Conservation (phyloP, 1,140 invertebrate genomes). For the Aricia agestis region DNA sequence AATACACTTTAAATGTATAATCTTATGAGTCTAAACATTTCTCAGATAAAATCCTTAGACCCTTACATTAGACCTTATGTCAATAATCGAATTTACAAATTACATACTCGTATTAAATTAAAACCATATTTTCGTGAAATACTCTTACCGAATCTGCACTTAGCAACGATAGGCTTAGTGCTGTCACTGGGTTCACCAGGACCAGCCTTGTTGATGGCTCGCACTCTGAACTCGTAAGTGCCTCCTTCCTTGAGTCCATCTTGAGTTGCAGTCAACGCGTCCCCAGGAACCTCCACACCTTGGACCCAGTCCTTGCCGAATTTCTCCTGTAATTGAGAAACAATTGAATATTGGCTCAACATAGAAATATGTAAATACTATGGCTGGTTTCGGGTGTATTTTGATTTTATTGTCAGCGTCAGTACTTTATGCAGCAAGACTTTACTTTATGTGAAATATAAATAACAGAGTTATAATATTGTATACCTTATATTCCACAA, state of each 20-base stretch:
- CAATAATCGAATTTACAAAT: too few species aligned
- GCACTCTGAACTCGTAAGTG: constrained; percentile 97
- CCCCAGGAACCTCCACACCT: constrained; percentile 87
- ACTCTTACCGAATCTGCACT: constrained; percentile 86
- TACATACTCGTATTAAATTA: too few species aligned
- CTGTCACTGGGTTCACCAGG: constrained; percentile 95
- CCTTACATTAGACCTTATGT: too few species aligned
- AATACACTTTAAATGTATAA: too few species aligned
- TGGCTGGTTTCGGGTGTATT: too few species aligned
- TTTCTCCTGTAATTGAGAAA: constrained; percentile 80
- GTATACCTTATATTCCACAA: constrained; percentile 90
- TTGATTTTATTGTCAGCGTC: too few species aligned
- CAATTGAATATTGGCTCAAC: not conserved
- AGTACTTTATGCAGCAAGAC: too few species aligned
- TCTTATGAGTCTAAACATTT: too few species aligned
- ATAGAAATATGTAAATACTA: too few species aligned
- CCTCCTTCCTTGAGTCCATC: constrained; percentile 95
- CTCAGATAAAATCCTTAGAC: too few species aligned
- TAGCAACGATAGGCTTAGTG: constrained; percentile 96
- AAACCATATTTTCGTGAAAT: not conserved
- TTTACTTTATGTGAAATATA: too few species aligned
- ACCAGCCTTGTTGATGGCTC: constrained; percentile 96
- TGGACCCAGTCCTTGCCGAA: constrained; percentile 93
- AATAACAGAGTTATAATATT: too few species aligned
- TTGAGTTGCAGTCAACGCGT: constrained; percentile 85